Evolutionary conservation across 2,113 vertebrate genomes (phyloP), one percentile per base, ranked within the genome.

Genomic region (Daboia siamensis): DNA sequence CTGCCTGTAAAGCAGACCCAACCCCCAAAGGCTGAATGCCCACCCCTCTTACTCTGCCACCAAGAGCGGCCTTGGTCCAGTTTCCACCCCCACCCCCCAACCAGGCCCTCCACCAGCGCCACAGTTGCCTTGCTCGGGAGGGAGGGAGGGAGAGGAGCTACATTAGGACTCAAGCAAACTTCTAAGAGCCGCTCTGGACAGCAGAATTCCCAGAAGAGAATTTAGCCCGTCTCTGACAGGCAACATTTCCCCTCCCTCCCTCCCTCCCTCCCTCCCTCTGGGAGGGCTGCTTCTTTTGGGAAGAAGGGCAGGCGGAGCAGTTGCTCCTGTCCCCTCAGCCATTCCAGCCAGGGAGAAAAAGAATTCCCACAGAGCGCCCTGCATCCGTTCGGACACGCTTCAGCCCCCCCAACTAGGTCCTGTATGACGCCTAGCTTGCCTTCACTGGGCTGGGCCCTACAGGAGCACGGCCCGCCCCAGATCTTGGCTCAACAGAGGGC

Each of bases 1-100:
- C 99, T 1, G 98, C 95, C 99, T 99, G 97, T 93, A 96, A 95
- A 94, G 91, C 7, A 55, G 92, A 92, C 91, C 33, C 74, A 94
- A 6, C 55, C 92, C 0, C 24, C 20, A 9, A 1, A 11, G 87
- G 17, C 91, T 92, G 55, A 89, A 86, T 15, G 44, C 0, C 24
- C 44, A 1, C 2, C 24, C 33, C 52, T 17, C 74, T 1, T 6
- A 21, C 55, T 15, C 23, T 39, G 90, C 13, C 46, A n/a, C 48
- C 6, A 20, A 11, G 15, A 20, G 46, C 90, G 26, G 21, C 20
- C 17, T 12, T n/a, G 21, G 9, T 20, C 84, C 39, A 44, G 20
- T 15, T 10, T 21, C 56, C n/a, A 1, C 26, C 44, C 4, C 7
- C 12, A 6, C 74, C 74, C 33, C 5, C 3, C 44, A 48, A 51